Conservation (phyloP, 2,113 vertebrate genomes). For the Genyomyrus donnyi region DNA sequence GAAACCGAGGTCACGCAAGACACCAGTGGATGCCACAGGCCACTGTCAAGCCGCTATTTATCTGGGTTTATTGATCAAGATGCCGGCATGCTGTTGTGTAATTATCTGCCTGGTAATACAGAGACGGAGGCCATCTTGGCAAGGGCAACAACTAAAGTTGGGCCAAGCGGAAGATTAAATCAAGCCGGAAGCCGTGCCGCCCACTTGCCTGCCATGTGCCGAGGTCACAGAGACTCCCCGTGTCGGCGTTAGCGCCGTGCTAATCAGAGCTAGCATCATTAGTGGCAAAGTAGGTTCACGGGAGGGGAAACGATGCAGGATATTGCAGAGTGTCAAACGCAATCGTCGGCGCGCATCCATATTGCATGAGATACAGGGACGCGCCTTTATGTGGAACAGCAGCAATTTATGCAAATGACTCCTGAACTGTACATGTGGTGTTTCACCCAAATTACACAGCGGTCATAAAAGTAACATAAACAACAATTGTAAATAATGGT, state of each 20-base stretch:
- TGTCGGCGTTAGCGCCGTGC: not conserved
- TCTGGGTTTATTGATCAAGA: slow-evolving; percentile 18
- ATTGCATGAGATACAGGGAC: not conserved
- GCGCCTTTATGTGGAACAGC: not conserved
- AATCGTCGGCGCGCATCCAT: not conserved
- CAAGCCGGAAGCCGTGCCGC: not conserved
- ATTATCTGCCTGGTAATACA: slow-evolving; percentile 7
- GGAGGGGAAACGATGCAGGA: not conserved
- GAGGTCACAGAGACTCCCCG: not conserved
- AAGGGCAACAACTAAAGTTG: not conserved
- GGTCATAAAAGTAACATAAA: not conserved
- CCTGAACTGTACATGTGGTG: not conserved
- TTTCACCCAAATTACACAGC: not conserved
- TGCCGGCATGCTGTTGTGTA: slow-evolving; percentile 7
- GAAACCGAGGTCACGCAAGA: not conserved
- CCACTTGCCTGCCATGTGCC: not conserved
- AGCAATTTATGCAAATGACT: not conserved
- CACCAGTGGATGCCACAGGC: not conserved
- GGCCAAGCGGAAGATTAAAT: not conserved
- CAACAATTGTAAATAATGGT: not conserved
- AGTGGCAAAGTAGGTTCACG: not conserved
- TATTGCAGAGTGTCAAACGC: not conserved
- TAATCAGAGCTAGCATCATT: not conserved
- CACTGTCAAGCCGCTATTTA: not conserved
- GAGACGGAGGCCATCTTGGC: not conserved